Conservation (phyloP, 1,140 invertebrate genomes). For the Pteromalus puparum region DNA sequence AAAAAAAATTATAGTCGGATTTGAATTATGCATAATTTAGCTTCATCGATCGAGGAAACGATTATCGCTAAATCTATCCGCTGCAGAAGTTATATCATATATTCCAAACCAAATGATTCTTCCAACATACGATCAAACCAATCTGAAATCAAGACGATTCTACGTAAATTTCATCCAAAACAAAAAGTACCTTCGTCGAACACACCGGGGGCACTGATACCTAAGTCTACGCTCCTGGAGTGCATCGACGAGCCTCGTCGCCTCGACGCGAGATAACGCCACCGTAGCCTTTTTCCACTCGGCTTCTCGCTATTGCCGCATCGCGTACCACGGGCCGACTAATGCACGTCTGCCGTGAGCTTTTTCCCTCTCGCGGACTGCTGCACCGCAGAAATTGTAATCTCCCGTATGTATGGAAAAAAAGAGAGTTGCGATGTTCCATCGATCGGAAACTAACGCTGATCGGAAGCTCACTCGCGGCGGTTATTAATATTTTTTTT, state of each 20-base stretch:
- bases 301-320: not conserved
- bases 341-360: not conserved
- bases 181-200: no score
- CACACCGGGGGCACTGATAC: no score
- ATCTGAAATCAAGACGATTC: no score
- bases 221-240: slow-evolving; percentile 1
- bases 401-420: not conserved
- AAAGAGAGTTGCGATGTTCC: not conserved
- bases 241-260: slow-evolving; percentile 35
- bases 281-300: slow-evolving; percentile 20
- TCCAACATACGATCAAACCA: no score
- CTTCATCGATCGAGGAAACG: no score
- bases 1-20: no score
- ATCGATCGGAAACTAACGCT: not conserved
- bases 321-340: not conserved
- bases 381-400: not conserved
- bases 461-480: not conserved
- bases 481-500: not conserved
- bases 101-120: no score
- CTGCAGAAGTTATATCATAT: no score
- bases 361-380: not conserved
- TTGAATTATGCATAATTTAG: no score
- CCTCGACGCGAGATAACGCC: slow-evolving; percentile 48
- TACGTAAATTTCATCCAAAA: no score
- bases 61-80: no score